Conservation (phyloP, 1,140 invertebrate species). For the Zelostemma sp. region DNA sequence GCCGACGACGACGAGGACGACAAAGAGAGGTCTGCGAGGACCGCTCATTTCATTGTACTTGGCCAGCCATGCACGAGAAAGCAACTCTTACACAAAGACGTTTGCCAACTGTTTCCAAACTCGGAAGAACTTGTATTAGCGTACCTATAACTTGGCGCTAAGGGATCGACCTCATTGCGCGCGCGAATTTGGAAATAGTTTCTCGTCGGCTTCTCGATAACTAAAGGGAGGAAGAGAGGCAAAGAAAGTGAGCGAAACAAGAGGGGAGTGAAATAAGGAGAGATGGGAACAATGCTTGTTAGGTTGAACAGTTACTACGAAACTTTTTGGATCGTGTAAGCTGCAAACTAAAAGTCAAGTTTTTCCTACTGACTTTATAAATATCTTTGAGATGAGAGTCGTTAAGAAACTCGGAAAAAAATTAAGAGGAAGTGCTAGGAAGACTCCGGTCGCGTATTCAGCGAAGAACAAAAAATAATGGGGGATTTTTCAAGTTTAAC, state of each 20-base stretch:
- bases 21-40: conserved; percentile 30
- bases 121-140: conserved; percentile 59
- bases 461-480: conserved; percentile 9
- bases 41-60: conserved; percentile 56
- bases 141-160: conserved; percentile 56
- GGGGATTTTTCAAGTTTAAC: conserved; percentile 17
- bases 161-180: conserved; percentile 54
- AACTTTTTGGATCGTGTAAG: conserved; percentile 27
- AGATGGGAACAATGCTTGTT: conserved; percentile 17
- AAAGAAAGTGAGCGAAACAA: conserved; percentile 2
- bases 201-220: conserved; percentile 29
- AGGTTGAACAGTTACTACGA: conserved; percentile 25
- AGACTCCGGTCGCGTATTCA: conserved; percentile 12
- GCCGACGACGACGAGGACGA: conserved; percentile 28
- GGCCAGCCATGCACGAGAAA: conserved; percentile 36
- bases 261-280: background rate
- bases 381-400: conserved; percentile 22
- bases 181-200: conserved; percentile 55
- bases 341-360: conserved; percentile 19
- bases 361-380: conserved; percentile 18
- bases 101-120: conserved; percentile 54
- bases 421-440: background rate
- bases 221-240: conserved; percentile 18
- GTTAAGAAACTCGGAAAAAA: conserved; percentile 19
- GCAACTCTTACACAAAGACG: conserved; percentile 35